Percentiles rank a stretch among this genome's conserved stretches.
Evolutionary conservation across 2,113 vertebrate species (phyloP).

Genomic region (Polypterus senegalus): DNA sequence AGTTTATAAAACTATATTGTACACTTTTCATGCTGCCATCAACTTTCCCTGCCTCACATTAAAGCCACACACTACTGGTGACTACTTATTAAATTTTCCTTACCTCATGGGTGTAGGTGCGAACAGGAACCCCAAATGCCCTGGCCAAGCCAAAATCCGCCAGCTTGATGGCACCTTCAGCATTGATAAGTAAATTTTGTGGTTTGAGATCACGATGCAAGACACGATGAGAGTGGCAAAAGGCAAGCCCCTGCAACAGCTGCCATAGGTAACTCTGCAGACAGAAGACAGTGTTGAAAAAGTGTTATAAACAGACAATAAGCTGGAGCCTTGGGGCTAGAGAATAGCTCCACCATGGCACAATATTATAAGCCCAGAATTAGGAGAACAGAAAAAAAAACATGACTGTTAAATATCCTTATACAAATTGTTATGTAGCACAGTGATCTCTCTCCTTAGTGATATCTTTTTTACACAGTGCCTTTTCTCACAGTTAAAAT

Average conservation of each 20-base stretch:
- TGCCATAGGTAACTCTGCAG: slow-evolving; percentile 85
- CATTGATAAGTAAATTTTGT: slow-evolving; percentile 88
- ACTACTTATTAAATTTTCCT: background rate
- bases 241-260: slow-evolving; percentile 85
- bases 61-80: fast-evolving
- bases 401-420: no score
- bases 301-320: no score
- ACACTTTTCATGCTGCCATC: background rate
- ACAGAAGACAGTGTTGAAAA: slow-evolving; percentile 1
- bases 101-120: slow-evolving; percentile 92
- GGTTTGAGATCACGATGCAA: slow-evolving; percentile 88
- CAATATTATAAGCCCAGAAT: no score
- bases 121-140: slow-evolving; percentile 83
- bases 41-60: background rate
- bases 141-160: slow-evolving; percentile 90
- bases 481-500: no score
- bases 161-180: slow-evolving; percentile 85
- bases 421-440: no score
- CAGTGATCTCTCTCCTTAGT: no score
- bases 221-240: slow-evolving; percentile 88
- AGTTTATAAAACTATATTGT: no score
- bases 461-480: no score
- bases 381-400: no score
- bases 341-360: no score
- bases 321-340: no score